Conservation (phyloP, 2,888 invertebrate genomes). For the Andricus curvator region DNA sequence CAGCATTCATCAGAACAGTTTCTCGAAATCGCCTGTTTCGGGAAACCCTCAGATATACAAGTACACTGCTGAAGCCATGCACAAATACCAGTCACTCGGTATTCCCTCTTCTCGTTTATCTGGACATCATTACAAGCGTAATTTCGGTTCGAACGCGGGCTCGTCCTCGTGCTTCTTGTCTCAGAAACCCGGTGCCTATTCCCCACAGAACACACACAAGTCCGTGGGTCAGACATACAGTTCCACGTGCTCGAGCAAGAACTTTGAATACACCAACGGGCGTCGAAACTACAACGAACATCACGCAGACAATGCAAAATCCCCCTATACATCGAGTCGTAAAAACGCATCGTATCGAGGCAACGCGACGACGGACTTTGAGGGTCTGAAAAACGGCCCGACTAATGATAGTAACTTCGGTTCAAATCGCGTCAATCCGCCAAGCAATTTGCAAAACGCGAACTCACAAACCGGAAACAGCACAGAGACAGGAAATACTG, state of each 20-base stretch:
- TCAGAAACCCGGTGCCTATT: conserved; percentile 46
- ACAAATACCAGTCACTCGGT: conserved; percentile 36
- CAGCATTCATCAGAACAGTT: conserved; percentile 53
- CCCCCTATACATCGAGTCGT: conserved; percentile 46
- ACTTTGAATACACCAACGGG: conserved; percentile 22
- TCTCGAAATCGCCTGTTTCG: conserved; percentile 48
- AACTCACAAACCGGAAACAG: background rate
- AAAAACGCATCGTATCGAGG: conserved; percentile 47
- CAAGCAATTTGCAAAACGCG: background rate
- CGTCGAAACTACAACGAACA: conserved; percentile 48
- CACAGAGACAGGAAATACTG: conserved; percentile 38
- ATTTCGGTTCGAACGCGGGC: conserved; percentile 27
- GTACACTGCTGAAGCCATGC: conserved; percentile 33
- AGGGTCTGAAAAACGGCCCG: conserved; percentile 38
- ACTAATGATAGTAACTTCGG: conserved; percentile 46
- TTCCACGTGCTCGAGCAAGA: conserved; percentile 35
- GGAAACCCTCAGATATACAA: conserved; percentile 53
- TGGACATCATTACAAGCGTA: conserved; percentile 53
- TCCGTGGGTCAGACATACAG: conserved; percentile 16
- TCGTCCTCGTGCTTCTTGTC: conserved; percentile 47
- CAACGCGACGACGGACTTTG: conserved; percentile 37
- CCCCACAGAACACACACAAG: conserved; percentile 6
- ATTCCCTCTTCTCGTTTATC: conserved; percentile 43
- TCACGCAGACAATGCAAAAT: conserved; percentile 49
- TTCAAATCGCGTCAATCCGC: conserved; percentile 35